Percentiles rank a stretch among this genome's conserved stretches.
These are phyloP conservation scores for Lasioglossum oenotherae DNA, from an alignment of 2,888 invertebrate species.

Conservation along the genomic window DNA sequence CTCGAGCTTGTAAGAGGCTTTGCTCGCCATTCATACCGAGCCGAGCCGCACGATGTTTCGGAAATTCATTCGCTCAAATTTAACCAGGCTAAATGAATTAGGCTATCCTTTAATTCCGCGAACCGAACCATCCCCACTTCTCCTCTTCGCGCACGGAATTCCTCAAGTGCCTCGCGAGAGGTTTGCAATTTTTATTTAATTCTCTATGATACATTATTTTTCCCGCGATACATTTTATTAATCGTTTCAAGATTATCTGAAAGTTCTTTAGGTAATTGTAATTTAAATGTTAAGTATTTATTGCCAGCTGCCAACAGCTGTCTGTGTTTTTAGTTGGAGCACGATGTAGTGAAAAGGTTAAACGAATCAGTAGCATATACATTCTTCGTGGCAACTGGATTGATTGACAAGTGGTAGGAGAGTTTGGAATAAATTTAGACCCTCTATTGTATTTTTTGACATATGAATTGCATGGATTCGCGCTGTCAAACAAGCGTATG, in stretches of 20 bases:
- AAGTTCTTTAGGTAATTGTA: not conserved
- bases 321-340: not conserved
- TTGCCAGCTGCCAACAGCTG: not conserved
- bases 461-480: not conserved
- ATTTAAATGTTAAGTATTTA: not conserved
- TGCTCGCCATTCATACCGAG: constrained; percentile 51
- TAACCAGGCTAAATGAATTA: constrained; percentile 5
- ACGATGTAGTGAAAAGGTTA: not conserved
- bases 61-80: constrained; percentile 36
- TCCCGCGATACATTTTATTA: not conserved
- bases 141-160: not conserved
- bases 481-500: not conserved
- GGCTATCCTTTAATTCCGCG: not conserved
- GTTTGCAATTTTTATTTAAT: not conserved
- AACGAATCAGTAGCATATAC: not conserved
- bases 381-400: not conserved
- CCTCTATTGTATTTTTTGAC: not conserved
- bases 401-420: not conserved
- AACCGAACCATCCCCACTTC: not conserved
- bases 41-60: constrained; percentile 23
- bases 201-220: not conserved
- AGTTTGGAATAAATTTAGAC: not conserved
- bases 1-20: constrained; percentile 51
- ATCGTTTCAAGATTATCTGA: not conserved
- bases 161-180: not conserved